A percentile compares a stretch with the other conserved stretches of the same genome.
phyloP scores from a whole-genome alignment of 92 coral and sea anemone species.

The Blastomussa wellsi region DNA sequence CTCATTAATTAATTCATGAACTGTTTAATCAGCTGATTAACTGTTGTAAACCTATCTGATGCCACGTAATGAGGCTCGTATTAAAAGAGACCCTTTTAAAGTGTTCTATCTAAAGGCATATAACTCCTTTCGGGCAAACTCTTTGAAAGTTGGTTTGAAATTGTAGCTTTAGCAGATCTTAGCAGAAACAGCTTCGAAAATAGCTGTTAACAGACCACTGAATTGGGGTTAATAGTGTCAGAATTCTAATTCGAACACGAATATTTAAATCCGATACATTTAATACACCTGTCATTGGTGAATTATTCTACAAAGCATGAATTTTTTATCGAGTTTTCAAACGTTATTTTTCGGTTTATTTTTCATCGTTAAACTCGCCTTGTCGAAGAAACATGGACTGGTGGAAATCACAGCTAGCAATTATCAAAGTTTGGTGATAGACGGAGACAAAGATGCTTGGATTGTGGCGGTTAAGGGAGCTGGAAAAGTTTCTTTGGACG shows the following conservation, averaged over 20 bases:
- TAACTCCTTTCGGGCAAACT: neutral
- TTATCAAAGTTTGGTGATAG: slow-evolving; percentile 63
- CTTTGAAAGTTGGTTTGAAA: neutral
- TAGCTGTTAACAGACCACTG: neutral
- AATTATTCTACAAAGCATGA: neutral
- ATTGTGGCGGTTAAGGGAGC: slow-evolving; percentile 81
- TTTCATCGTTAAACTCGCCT: slow-evolving; percentile 13
- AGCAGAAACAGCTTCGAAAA: neutral
- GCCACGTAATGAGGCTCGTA: slow-evolving; percentile 35
- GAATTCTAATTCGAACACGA: neutral
- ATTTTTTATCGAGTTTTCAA: slow-evolving; percentile 5
- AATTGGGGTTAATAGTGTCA: neutral
- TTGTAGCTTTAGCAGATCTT: neutral
- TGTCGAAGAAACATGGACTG: slow-evolving; percentile 51
- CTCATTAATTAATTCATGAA: slow-evolving; percentile 13
- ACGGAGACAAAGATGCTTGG: slow-evolving; percentile 83
- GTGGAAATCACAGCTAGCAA: slow-evolving; percentile 57
- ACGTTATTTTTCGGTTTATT: slow-evolving; percentile 6
- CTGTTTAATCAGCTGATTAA: slow-evolving; percentile 35
- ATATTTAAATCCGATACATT: neutral
- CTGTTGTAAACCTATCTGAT: slow-evolving; percentile 6
- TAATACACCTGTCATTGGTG: slow-evolving; percentile 26
- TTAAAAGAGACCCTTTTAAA: neutral
- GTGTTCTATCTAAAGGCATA: neutral
- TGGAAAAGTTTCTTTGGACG: slow-evolving; percentile 57